Base-by-base conservation (phyloP, 2,113 vertebrate species). In the Pantherophis guttatus region DNA sequence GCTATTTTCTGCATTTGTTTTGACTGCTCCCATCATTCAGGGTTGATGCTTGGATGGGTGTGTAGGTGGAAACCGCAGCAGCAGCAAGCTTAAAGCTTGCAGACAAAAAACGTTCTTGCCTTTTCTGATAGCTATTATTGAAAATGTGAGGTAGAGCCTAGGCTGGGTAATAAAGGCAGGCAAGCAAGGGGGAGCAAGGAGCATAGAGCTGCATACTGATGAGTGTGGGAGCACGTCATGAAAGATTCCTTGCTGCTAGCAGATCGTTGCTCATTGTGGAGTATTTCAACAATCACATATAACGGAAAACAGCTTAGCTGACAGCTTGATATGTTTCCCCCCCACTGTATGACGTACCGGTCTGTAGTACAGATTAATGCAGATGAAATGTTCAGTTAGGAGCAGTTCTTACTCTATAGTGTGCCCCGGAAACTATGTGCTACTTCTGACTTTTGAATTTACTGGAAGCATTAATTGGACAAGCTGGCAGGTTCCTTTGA, bases 201-300 rank as follows among this genome's bases (percentile, higher is more conserved):
- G 98, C 98, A 97, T 97, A 98, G 98, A 98, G 98, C 98, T 98
- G 99, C 98, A 99, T 99, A 99, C 99, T 99, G 99, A 99, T 99
- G 98, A 99, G 98, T 98, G 99, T 99, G 98, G 99, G 99, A 99
- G 99, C 99, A 98, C 98, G 99, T 99, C 98, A 99, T 99, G 98
- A 98, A 98, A 99, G 98, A 98, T 98, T 98, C 98, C 98, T 98
- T 98, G 97, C 98, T 98, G 98, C 97, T 97, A 98, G 98, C 97
- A 98, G 98, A 97, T 98, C 98, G 98, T 98, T 97, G 97, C 98
- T 98, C 97, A 97, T 97, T 97, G 98, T 98, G 98, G 98, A 98
- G 98, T 98, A 98, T 98, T 98, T 97, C 97, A 97, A 97, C 97
- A 98, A 96, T 98, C 98, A 97, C 97, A 97, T 85, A 97, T 97